Evolutionary conservation across 2,113 vertebrate species (phyloP).

Genomic region (Serinus canaria): DNA sequence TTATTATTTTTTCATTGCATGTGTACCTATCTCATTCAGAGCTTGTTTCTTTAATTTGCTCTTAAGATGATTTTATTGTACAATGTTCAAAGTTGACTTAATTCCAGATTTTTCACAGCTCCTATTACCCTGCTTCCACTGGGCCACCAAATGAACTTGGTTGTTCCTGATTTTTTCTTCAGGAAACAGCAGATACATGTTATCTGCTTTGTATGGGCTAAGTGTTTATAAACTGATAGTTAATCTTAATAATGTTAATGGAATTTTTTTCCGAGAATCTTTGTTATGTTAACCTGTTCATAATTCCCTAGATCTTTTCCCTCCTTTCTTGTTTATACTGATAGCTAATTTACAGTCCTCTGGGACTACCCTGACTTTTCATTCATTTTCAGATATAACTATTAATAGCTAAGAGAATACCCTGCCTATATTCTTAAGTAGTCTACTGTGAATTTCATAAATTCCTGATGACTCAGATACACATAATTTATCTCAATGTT

Average conservation of each 20-base stretch:
- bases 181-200: not conserved
- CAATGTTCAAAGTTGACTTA: not conserved
- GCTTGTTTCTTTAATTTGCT: not conserved
- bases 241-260: not conserved
- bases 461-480: not conserved
- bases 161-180: not conserved
- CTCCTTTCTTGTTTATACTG: not conserved
- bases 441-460: not conserved
- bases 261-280: not conserved
- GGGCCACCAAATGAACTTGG: not conserved
- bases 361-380: not conserved
- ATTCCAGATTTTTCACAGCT: not conserved
- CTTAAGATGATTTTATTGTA: not conserved
- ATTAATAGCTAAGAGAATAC: not conserved
- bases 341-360: not conserved
- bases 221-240: not conserved
- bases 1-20: not conserved
- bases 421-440: not conserved
- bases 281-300: not conserved
- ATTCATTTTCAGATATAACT: not conserved
- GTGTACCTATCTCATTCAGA: not conserved
- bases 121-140: fast-evolving
- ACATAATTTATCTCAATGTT: not conserved
- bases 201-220: not conserved
- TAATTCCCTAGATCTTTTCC: not conserved